These are phyloP conservation scores for Seira sanloemensis DNA, from an alignment of 2,888 invertebrate genomes.

Conservation along the genomic window DNA sequence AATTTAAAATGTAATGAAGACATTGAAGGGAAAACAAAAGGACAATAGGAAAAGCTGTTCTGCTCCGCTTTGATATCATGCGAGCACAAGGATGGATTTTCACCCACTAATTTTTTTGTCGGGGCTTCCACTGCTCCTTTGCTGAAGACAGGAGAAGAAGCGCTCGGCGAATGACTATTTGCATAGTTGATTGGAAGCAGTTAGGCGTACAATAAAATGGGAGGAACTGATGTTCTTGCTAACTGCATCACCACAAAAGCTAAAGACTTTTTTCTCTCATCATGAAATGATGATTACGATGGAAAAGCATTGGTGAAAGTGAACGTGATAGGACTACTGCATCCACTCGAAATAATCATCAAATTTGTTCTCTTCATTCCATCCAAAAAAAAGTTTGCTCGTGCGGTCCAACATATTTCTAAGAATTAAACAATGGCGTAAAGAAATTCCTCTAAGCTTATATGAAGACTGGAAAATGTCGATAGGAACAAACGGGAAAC, in stretches of 20 bases:
- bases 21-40: too few species aligned
- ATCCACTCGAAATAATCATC: too few species aligned
- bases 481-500: too few species aligned
- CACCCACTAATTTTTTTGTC: too few species aligned
- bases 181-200: slow-evolving; percentile 74
- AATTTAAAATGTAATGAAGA: too few species aligned
- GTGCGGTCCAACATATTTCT: too few species aligned
- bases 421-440: too few species aligned
- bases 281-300: slow-evolving; percentile 35
- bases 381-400: not conserved
- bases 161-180: slow-evolving; percentile 65
- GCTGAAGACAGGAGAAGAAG: not conserved
- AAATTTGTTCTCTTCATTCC: slow-evolving; percentile 47
- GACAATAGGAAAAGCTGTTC: too few species aligned
- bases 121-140: not conserved
- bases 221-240: slow-evolving; percentile 13
- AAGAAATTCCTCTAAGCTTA: too few species aligned
- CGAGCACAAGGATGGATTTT: too few species aligned
- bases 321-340: slow-evolving; percentile 70
- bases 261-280: not conserved
- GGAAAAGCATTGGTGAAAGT: slow-evolving; percentile 58
- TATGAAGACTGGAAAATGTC: too few species aligned
- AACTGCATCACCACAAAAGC: slow-evolving; percentile 40
- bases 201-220: slow-evolving; percentile 71
- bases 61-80: too few species aligned